phyloP scores from a whole-genome alignment of 2,888 invertebrate genomes.

The Plagodis pulveraria region DNA sequence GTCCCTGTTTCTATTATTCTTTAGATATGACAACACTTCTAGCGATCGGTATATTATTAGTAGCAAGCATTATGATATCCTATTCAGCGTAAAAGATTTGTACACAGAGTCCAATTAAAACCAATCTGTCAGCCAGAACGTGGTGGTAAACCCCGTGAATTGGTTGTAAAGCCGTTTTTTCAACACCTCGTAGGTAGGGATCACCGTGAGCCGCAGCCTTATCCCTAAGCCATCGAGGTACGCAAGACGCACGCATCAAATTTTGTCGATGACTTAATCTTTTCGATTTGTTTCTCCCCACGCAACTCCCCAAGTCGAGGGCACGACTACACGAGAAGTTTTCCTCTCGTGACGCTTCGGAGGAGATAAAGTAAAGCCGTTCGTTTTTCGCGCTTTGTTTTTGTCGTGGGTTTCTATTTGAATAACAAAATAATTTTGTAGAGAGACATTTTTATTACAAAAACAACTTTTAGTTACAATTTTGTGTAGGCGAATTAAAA shows the following conservation, averaged over 20 bases:
- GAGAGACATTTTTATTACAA: too few species aligned
- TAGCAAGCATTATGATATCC: too few species aligned
- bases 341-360: slow-evolving; percentile 16
- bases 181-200: slow-evolving; percentile 33
- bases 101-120: slow-evolving; percentile 30
- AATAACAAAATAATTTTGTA: neutral
- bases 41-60: too few species aligned
- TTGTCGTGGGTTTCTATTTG: neutral
- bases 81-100: too few species aligned
- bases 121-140: slow-evolving; percentile 31
- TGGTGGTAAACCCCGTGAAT: slow-evolving; percentile 30
- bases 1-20: too few species aligned
- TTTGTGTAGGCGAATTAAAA: too few species aligned
- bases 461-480: too few species aligned
- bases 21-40: too few species aligned
- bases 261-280: slow-evolving; percentile 68
- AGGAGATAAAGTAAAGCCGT: slow-evolving; percentile 20
- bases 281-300: slow-evolving; percentile 50
- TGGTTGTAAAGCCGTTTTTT: slow-evolving; percentile 36
- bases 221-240: slow-evolving; percentile 58
- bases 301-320: slow-evolving; percentile 32
- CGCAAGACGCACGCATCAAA: slow-evolving; percentile 65
- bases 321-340: slow-evolving; percentile 7
- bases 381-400: slow-evolving; percentile 1
- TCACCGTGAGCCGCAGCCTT: slow-evolving; percentile 30